Percentiles rank a stretch among this genome's conserved stretches.
Evolutionary conservation across 2,797 vertebrate species (phyloP).

Genomic region (Amphiprion clarkii): DNA sequence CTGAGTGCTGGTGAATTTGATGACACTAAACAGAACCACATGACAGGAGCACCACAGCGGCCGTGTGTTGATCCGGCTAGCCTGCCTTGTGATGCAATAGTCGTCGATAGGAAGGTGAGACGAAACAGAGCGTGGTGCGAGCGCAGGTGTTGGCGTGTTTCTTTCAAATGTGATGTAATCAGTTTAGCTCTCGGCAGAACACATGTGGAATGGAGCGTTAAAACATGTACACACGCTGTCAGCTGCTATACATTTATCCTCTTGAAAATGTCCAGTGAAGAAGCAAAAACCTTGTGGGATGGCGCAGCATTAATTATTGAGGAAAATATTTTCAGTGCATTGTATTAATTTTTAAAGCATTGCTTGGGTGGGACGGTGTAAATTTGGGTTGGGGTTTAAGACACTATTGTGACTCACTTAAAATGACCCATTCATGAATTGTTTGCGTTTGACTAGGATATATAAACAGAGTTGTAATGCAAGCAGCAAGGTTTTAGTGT

Average conservation of each 20-base stretch:
- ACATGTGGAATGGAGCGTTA: neutral
- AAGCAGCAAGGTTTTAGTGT: neutral
- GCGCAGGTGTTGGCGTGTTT: conserved; percentile 26
- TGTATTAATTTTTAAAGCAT: neutral
- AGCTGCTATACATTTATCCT: neutral
- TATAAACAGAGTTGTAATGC: neutral
- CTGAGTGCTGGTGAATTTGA: conserved; percentile 55
- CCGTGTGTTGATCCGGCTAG: conserved; percentile 4
- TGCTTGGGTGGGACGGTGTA: neutral
- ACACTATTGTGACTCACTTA: neutral
- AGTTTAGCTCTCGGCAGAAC: conserved; percentile 1
- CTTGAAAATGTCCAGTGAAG: neutral
- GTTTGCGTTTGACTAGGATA: neutral
- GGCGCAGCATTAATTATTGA: neutral
- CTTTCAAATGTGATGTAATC: conserved; percentile 52
- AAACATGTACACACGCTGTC: neutral
- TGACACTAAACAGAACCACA: conserved; percentile 73
- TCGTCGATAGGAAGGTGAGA: conserved; percentile 21
- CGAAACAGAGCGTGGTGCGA: conserved; percentile 28
- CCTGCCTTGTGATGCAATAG: conserved; percentile 35
- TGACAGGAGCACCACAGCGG: conserved; percentile 42
- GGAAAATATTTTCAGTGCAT: neutral
- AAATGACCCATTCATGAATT: neutral
- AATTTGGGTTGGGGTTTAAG: neutral
- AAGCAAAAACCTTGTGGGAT: neutral